Conservation (phyloP, 2,797 vertebrate genomes). For the Gymnoscopelus microlampas region DNA sequence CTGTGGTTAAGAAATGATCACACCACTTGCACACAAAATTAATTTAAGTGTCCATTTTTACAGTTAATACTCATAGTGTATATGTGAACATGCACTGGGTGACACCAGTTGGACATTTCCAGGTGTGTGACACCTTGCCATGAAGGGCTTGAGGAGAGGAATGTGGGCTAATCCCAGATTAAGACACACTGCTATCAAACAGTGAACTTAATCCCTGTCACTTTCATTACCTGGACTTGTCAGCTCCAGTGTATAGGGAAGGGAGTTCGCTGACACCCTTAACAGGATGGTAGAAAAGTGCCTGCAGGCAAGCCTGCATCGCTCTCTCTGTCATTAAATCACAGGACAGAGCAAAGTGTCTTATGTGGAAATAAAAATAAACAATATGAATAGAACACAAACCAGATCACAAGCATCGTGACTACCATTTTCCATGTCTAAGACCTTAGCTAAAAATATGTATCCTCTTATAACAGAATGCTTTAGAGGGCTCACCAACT, state of each 20-base stretch:
- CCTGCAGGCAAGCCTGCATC: conserved; percentile 2
- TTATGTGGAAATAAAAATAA: conserved; percentile 18
- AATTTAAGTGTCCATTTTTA: too few species aligned
- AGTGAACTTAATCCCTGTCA: conserved; percentile 67
- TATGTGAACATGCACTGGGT: conserved; percentile 9
- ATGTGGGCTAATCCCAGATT: conserved; percentile 80
- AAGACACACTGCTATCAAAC: conserved; percentile 53
- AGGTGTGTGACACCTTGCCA: conserved; percentile 64
- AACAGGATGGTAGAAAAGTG: conserved; percentile 41
- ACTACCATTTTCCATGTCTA: conserved; percentile 5
- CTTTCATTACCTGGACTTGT: conserved; percentile 72
- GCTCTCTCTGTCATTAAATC: conserved; percentile 40
- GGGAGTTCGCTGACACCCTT: conserved; percentile 25
- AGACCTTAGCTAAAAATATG: conserved; percentile 16
- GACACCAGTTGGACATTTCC: conserved; percentile 40
- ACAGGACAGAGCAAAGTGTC: conserved; percentile 18
- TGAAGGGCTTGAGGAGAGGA: conserved; percentile 36
- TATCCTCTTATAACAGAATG: neutral
- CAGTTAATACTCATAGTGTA: too few species aligned
- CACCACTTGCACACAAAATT: too few species aligned
- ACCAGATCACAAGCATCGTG: conserved; percentile 8
- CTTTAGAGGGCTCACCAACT: neutral
- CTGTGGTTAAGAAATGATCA: conserved; percentile 18
- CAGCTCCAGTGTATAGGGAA: neutral
- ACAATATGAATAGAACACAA: conserved; percentile 31